phyloP scores from a whole-genome alignment of 2,888 invertebrate genomes.

The Rhingia campestris region DNA sequence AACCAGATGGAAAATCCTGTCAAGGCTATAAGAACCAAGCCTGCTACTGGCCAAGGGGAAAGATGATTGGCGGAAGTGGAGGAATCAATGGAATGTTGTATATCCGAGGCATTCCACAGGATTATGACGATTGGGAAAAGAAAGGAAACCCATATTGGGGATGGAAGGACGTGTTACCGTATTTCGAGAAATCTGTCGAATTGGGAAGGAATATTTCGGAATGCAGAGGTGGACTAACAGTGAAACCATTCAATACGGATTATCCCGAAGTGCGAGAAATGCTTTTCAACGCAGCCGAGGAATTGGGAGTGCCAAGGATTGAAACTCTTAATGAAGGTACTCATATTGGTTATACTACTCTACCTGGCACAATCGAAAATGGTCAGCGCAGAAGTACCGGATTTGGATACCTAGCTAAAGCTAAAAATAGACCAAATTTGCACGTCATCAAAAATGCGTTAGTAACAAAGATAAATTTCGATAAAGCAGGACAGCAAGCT shows the following conservation, averaged over 20 bases:
- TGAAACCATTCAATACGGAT: slow-evolving; percentile 80
- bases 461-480: slow-evolving; percentile 84
- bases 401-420: slow-evolving; percentile 86
- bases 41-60: slow-evolving; percentile 85
- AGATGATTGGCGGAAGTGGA: slow-evolving; percentile 87
- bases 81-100: slow-evolving; percentile 87
- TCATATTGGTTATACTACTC: slow-evolving; percentile 83
- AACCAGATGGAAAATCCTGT: slow-evolving; percentile 76
- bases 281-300: slow-evolving; percentile 82
- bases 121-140: slow-evolving; percentile 86
- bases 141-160: slow-evolving; percentile 87
- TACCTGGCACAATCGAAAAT: slow-evolving; percentile 84
- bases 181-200: slow-evolving; percentile 88
- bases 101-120: slow-evolving; percentile 85
- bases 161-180: slow-evolving; percentile 89
- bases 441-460: slow-evolving; percentile 85
- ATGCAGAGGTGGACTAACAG: slow-evolving; percentile 81
- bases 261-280: slow-evolving; percentile 74
- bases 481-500: slow-evolving; percentile 82
- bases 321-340: slow-evolving; percentile 80
- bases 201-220: slow-evolving; percentile 75
- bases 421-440: slow-evolving; percentile 84
- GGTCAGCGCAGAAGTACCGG: slow-evolving; percentile 90
- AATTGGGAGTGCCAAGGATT: slow-evolving; percentile 82
- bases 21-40: slow-evolving; percentile 76